Conservation (phyloP, 2,113 vertebrate species). For the Cryptomyrus ogoouensis region DNA sequence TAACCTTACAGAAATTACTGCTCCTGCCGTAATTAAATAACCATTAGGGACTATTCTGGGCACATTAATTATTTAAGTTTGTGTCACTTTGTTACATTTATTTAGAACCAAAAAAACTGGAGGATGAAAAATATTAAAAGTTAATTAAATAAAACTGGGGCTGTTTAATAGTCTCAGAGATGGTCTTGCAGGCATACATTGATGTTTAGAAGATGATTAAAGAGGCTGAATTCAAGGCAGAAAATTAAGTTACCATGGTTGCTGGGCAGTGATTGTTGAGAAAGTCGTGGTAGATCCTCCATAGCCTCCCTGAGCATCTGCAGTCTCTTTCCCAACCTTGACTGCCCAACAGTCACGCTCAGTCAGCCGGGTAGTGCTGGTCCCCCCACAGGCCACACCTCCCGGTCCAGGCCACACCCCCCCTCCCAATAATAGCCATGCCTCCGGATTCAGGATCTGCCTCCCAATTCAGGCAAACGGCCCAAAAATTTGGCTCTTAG, state of each 20-base stretch:
- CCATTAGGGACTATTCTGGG: slow-evolving; percentile 30
- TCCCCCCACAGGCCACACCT: neutral
- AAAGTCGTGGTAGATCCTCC: neutral
- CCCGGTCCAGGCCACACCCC: slow-evolving; percentile 18
- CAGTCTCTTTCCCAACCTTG: neutral
- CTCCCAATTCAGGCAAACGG: slow-evolving; percentile 17
- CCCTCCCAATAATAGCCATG: neutral
- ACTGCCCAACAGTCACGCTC: neutral
- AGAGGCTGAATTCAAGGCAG: neutral
- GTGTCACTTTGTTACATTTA: slow-evolving; percentile 23
- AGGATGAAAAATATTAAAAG: slow-evolving; percentile 23
- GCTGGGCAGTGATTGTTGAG: neutral
- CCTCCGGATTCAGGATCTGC: neutral
- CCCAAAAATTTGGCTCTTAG: neutral
- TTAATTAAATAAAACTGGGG: slow-evolving; percentile 18
- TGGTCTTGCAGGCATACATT: neutral
- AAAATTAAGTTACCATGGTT: neutral
- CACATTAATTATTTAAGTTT: slow-evolving; percentile 33
- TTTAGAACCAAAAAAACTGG: slow-evolving; percentile 14
- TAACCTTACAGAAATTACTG: slow-evolving; percentile 37
- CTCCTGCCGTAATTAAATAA: slow-evolving; percentile 38
- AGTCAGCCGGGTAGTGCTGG: neutral
- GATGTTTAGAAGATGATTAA: neutral
- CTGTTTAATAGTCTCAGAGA: neutral
- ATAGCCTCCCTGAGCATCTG: neutral